Conservation (phyloP, 2,113 vertebrate genomes). For the Nicator chloris region DNA sequence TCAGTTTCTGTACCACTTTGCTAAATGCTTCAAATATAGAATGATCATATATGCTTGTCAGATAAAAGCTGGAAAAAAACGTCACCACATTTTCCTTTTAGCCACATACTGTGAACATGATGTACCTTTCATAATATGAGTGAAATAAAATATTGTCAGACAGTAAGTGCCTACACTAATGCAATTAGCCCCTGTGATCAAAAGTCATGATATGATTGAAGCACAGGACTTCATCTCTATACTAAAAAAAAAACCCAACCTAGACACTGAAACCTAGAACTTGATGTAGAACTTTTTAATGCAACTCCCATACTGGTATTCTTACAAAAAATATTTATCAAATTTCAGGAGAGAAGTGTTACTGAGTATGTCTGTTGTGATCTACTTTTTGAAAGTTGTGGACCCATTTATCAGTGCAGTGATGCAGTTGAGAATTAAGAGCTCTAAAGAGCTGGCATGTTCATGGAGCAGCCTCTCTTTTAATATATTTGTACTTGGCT, state of each 20-base stretch:
- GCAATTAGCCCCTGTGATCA: not conserved
- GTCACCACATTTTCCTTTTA: constrained; percentile 61
- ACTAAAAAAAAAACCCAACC: not conserved
- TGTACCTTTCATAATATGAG: constrained; percentile 42
- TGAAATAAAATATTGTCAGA: constrained; percentile 32
- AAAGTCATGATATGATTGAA: not conserved
- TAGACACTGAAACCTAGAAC: not conserved
- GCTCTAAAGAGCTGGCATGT: not conserved
- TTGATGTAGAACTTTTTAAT: not conserved
- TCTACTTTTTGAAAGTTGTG: not conserved
- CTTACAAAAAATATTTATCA: not conserved
- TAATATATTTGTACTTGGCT: not conserved
- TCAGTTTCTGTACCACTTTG: constrained; percentile 91
- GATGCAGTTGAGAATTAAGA: not conserved
- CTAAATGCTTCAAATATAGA: constrained; percentile 93
- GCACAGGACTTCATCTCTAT: not conserved
- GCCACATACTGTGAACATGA: constrained; percentile 34
- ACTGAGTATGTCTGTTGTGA: not conserved
- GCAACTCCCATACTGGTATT: not conserved
- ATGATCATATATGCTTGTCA: constrained; percentile 92
- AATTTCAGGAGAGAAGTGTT: not conserved
- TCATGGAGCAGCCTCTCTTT: not conserved
- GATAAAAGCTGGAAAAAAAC: constrained; percentile 84
- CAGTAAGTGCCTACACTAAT: constrained; percentile 4
- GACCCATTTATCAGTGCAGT: not conserved